Percentiles rank a stretch among this genome's conserved stretches.
Conservation (phyloP, 2,888 invertebrate species). For the Adelognathus sp. region DNA sequence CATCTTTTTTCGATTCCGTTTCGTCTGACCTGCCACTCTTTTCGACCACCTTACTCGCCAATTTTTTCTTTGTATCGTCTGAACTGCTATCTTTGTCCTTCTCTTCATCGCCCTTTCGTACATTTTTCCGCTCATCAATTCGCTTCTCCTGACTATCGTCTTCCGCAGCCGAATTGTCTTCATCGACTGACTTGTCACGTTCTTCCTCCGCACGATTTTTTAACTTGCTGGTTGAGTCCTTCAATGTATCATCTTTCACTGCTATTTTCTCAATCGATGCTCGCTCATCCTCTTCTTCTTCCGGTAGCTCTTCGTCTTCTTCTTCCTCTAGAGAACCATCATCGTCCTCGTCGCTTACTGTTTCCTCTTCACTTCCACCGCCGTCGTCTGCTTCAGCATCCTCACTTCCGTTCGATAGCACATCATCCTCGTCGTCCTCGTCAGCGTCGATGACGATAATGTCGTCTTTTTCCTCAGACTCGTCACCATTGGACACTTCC, state of each 20-base stretch:
- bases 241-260: constrained; percentile 27
- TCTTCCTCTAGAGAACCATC: constrained; percentile 37
- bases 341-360: constrained; percentile 17
- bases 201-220: background rate
- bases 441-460: constrained; percentile 65
- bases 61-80: background rate
- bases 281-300: background rate
- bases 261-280: background rate
- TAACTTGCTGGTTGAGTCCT: background rate
- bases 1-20: constrained; percentile 31
- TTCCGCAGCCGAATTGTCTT: constrained; percentile 2
- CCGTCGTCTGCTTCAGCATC: constrained; percentile 38
- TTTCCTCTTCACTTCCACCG: constrained; percentile 38
- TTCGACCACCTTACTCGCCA: constrained; percentile 10
- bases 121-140: constrained; percentile 2
- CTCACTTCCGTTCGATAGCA: background rate
- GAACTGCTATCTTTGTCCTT: background rate
- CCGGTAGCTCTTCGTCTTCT: constrained; percentile 54
- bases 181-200: background rate
- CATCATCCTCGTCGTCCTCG: constrained; percentile 68
- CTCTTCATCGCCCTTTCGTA: constrained; percentile 6
- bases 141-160: background rate
- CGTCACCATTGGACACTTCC: constrained; percentile 67
- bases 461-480: constrained; percentile 62
- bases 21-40: constrained; percentile 6